Evolutionary conservation across 2,797 vertebrate genomes (phyloP), one percentile per base, ranked within the genome.

Genomic region (Acanthurus tractus): DNA sequence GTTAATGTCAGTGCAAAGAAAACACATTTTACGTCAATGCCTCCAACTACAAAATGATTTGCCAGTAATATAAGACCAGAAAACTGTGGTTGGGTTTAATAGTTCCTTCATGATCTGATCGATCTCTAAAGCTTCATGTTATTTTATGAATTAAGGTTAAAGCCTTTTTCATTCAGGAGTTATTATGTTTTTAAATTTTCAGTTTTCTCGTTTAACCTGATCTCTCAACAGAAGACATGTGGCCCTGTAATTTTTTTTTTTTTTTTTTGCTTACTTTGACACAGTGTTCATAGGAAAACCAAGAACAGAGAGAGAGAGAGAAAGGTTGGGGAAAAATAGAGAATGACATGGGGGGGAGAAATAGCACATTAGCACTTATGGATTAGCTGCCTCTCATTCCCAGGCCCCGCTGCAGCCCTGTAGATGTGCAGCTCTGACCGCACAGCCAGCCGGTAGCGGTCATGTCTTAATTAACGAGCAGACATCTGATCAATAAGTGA

Each of bases 381-480:
- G 93, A 94, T 95, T 95, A 93, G 63, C 84, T 92, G 92, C 89
- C 87, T 89, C 80, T 80, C 70, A 81, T 94, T 94, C 91, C 90
- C 91, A 92, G 91, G 93, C 88, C 89, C 85, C 18, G 68, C 74
- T 81, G 74, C 80, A 79, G 86, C 87, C 86, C 86, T 83, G 79
- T 76, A 87, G 82, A 92, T 82, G 87, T 88, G 87, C 81, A 79
- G 89, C 73, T 84, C 85, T 91, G 92, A 93, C 92, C 86, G 75
- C 18, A n/a, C 79, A 69, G 73, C 77, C 75, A 59, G 84, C 86
- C 85, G 23, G 81, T 40, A 92, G 91, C 79, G 81, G 86, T 92
- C 87, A 81, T 89, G 90, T 93, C 92, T 94, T 94, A 94, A 94
- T 95, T 93, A 94, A 93, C 89, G 63, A 86, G 85, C 82, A 81